Evolutionary conservation across 2,888 invertebrate species (phyloP).

Genomic region (Nephrotoma flavescens): DNA sequence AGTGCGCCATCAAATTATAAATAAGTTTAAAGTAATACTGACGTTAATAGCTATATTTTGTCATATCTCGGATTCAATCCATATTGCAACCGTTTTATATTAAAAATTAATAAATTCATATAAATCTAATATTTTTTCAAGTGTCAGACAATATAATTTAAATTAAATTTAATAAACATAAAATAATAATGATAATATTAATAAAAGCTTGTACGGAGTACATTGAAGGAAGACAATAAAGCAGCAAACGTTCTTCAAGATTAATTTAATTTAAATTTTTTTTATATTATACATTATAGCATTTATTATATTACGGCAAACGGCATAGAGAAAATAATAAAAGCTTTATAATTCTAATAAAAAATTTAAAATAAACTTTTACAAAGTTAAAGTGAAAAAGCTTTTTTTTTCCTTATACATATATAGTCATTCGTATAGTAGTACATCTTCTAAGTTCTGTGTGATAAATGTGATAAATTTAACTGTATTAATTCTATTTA

Average conservation of each 20-base stretch:
- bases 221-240: neutral
- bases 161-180: neutral
- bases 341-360: neutral
- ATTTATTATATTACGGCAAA: neutral
- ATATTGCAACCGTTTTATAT: too few species aligned
- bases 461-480: neutral
- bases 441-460: neutral
- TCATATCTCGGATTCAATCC: too few species aligned
- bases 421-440: neutral
- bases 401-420: neutral
- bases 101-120: too few species aligned
- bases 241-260: neutral
- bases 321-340: neutral
- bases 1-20: too few species aligned
- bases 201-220: neutral
- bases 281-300: neutral
- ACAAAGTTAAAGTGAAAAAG: neutral
- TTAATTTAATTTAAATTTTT: neutral
- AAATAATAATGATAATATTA: neutral
- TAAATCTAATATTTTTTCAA: neutral
- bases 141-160: neutral
- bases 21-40: too few species aligned
- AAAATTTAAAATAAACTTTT: neutral
- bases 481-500: neutral
- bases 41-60: too few species aligned